These are phyloP conservation scores for Phoxinus phoxinus DNA, from an alignment of 2,113 vertebrate genomes.

Conservation along the genomic window DNA sequence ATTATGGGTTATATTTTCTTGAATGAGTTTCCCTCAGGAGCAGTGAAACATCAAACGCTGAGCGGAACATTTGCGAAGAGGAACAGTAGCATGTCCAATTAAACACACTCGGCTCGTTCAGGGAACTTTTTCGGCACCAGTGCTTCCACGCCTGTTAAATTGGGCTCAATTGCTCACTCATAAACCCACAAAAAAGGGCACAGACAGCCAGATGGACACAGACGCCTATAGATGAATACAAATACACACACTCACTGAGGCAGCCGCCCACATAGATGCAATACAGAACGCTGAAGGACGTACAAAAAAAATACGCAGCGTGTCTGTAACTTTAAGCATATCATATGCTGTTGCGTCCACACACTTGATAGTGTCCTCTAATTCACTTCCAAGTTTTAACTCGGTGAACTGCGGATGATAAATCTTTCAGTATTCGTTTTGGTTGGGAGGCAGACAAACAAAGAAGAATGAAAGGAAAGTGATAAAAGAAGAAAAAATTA, in stretches of 20 bases:
- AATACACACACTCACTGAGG: constrained; percentile 12
- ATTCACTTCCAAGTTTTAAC: constrained; percentile 18
- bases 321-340: constrained; percentile 12
- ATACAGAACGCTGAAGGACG: not conserved
- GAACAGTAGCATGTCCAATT: constrained; percentile 70
- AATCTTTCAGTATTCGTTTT: constrained; percentile 30
- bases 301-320: not conserved
- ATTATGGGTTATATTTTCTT: constrained; percentile 78
- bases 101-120: constrained; percentile 57
- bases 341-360: not conserved
- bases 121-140: constrained; percentile 10
- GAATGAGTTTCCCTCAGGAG: constrained; percentile 79
- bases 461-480: constrained; percentile 29
- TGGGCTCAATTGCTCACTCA: not conserved
- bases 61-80: constrained; percentile 39
- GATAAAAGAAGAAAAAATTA: constrained; percentile 38
- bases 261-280: not conserved
- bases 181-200: constrained; percentile 15
- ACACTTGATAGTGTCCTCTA: not conserved
- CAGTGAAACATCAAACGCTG: constrained; percentile 71
- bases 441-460: not conserved
- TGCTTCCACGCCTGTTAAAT: constrained; percentile 11
- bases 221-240: not conserved
- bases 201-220: constrained; percentile 14
- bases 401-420: constrained; percentile 38